Conservation (phyloP, 1,140 invertebrate genomes). For the Eulimnadia texana region DNA sequence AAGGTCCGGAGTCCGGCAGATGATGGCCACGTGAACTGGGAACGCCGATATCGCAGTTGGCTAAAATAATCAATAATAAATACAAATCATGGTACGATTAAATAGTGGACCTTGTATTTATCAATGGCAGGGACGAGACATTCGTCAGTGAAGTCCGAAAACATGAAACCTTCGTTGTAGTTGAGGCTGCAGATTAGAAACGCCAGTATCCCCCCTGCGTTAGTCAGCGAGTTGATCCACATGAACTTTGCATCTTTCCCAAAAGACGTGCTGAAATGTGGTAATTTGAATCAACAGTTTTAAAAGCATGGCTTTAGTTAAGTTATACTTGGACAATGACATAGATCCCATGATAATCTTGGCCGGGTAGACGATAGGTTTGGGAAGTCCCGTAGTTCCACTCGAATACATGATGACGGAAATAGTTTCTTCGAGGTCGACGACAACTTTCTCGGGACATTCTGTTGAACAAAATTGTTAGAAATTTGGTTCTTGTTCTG, state of each 20-base stretch:
- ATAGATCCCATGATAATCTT: background rate
- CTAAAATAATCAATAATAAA: no score
- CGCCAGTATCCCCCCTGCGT: background rate
- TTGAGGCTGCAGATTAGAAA: background rate
- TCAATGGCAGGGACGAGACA: background rate
- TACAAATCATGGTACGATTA: background rate
- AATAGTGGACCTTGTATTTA: background rate
- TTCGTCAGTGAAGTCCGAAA: background rate
- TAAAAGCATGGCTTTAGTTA: no score
- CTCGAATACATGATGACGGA: conserved; percentile 6
- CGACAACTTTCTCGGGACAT: no score
- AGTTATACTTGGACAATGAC: background rate
- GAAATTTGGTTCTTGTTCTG: no score
- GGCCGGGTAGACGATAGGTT: conserved; percentile 24
- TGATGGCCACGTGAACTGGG: background rate
- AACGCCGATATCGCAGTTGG: background rate
- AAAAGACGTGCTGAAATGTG: background rate
- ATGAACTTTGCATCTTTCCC: background rate
- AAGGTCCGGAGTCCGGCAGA: background rate
- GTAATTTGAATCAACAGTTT: background rate
- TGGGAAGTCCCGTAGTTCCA: conserved; percentile 19
- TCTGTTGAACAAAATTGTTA: no score
- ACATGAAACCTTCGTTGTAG: background rate
- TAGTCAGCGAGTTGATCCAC: background rate
- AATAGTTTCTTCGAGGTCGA: no score